Evolutionary conservation across 1,140 invertebrate species (phyloP), one percentile per base, ranked within the genome.

Genomic region (Brachionus rubens): DNA sequence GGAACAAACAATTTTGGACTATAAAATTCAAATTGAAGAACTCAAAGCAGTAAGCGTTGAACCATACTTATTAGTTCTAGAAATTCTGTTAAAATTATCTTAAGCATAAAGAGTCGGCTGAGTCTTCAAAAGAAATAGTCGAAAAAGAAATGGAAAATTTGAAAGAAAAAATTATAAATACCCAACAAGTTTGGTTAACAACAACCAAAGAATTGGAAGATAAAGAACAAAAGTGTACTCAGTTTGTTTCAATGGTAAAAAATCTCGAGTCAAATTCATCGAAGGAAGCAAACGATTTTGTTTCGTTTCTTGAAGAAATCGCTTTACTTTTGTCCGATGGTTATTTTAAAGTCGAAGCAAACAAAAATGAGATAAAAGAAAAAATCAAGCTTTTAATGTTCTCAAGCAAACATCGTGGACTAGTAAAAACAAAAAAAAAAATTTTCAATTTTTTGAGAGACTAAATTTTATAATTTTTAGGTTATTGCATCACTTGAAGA

Each of bases 1-100:
- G 43, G 81, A 85, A 72, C 54, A 82, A 10, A 82, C 82, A 82
- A 80, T 83, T 59, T 79, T 85, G 24, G 83, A 83, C 16, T 81
- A 80, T 41, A 83, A 85, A 76, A 80, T 84, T 36, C 80, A 81
- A 12, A 76, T 80, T 28, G 83, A 85, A 68, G 82, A 85, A 65
- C 81, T 82, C 46, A 65, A 78, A 16, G 79, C 82, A 28, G 80
- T 80, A 28, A 77, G 77, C 9, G 9, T 5, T 36, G 9, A 36
- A 36, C 3, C 33, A 59, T 81, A 80, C 77, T 79, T 79, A 9
- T 30, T 78, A 36, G 81, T 7, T 26, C 30, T 24, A 41, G 12
- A 10, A 7, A 43, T 65, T 10, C 40, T 10, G n/a, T 1, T 19
- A 1, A 21, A 62, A n/a, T 40, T 62, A 79, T 76, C 67, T 47